A percentile compares a stretch with the other conserved stretches of the same genome.
phyloP scores from a whole-genome alignment of 2,113 vertebrate species.

The Hemiscyllium ocellatum region DNA sequence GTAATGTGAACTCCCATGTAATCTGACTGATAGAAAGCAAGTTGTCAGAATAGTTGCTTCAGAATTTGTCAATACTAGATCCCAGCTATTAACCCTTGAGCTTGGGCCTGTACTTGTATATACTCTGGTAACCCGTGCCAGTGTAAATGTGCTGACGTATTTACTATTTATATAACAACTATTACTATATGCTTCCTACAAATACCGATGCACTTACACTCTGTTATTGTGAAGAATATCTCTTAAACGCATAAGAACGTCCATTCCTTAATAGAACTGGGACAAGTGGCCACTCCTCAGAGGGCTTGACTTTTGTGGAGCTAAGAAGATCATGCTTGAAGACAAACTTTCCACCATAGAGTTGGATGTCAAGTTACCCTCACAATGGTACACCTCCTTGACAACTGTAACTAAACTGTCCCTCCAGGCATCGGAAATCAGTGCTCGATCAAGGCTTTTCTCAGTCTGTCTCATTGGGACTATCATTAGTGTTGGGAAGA shows the following conservation, averaged over 20 bases:
- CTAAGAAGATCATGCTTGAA: too few relatives aligned
- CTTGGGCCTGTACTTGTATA: background rate
- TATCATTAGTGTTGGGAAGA: background rate
- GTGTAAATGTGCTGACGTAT: background rate
- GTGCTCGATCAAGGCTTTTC: background rate
- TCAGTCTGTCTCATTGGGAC: background rate
- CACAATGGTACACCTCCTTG: background rate
- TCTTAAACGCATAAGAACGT: background rate
- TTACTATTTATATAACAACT: too few relatives aligned
- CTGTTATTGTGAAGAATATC: background rate
- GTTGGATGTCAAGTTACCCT: background rate
- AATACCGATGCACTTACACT: background rate
- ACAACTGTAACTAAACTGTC: background rate
- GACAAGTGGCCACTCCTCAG: background rate
- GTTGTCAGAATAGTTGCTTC: background rate
- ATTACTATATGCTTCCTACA: too few relatives aligned
- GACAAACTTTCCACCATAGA: background rate
- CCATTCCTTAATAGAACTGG: background rate
- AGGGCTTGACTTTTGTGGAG: background rate
- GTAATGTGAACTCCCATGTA: background rate
- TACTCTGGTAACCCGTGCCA: too few relatives aligned
- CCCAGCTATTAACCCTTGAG: background rate
- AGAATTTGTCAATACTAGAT: background rate
- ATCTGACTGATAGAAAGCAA: background rate
- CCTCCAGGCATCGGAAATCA: background rate